Percentiles rank a stretch among this genome's conserved stretches.
These are phyloP conservation scores for Melanotaenia maccullochi DNA, from an alignment of 2,797 vertebrate species.

Conservation along the genomic window DNA sequence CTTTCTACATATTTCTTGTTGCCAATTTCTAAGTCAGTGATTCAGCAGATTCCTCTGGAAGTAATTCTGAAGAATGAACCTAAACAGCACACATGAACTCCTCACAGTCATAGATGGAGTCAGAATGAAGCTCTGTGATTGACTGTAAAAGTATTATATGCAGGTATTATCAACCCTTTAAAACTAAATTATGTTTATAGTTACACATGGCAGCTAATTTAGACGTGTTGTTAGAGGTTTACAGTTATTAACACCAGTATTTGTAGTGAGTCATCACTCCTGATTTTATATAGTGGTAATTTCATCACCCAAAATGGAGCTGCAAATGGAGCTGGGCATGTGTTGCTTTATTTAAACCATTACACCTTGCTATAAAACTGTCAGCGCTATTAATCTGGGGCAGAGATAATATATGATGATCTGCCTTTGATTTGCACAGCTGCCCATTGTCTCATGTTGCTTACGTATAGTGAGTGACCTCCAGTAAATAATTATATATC, in stretches of 20 bases:
- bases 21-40: conserved; percentile 72
- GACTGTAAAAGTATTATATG: background rate
- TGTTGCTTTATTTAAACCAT: conserved; percentile 69
- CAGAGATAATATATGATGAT: conserved; percentile 60
- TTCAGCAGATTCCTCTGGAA: conserved; percentile 78
- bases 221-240: conserved; percentile 56
- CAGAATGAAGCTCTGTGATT: conserved; percentile 10
- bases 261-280: conserved; percentile 67
- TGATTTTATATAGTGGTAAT: conserved; percentile 70
- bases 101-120: conserved; percentile 18
- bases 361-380: conserved; percentile 74
- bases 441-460: conserved; percentile 45
- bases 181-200: background rate
- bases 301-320: conserved; percentile 55
- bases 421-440: conserved; percentile 62
- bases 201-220: conserved; percentile 38
- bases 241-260: conserved; percentile 60
- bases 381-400: conserved; percentile 74
- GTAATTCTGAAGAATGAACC: conserved; percentile 70
- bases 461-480: conserved; percentile 40
- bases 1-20: conserved; percentile 66
- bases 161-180: background rate
- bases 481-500: conserved; percentile 2
- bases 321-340: conserved; percentile 57
- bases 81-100: conserved; percentile 53